Percentiles rank a stretch among this genome's conserved stretches.
Evolutionary conservation across 2,888 invertebrate genomes (phyloP).

Genomic region (Drosophila mayaguana): DNA sequence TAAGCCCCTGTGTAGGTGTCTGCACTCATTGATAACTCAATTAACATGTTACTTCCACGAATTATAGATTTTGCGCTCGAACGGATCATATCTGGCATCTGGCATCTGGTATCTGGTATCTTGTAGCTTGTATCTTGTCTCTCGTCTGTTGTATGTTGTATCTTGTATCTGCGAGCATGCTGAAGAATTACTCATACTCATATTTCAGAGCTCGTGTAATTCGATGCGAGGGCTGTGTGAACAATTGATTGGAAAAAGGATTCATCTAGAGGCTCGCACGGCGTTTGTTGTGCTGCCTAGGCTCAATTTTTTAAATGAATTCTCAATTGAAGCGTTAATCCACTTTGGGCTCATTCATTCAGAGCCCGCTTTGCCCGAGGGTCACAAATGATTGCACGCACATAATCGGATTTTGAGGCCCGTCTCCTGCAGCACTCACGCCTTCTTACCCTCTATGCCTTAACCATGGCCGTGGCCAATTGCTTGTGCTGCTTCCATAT

Average conservation of each 20-base stretch:
- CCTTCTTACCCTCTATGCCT: not conserved
- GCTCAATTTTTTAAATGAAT: constrained; percentile 66
- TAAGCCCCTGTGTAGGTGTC: constrained; percentile 52
- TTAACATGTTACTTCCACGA: constrained; percentile 76
- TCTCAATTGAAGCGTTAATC: constrained; percentile 80
- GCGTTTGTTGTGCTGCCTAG: constrained; percentile 34
- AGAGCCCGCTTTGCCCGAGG: constrained; percentile 39
- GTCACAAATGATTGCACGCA: constrained; percentile 66
- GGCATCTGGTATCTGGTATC: constrained; percentile 40
- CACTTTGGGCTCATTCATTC: constrained; percentile 61
- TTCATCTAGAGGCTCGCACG: constrained; percentile 30
- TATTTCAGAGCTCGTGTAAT: constrained; percentile 69
- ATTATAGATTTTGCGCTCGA: constrained; percentile 71
- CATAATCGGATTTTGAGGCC: constrained; percentile 70
- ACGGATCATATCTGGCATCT: constrained; percentile 55
- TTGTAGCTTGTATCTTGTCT: constrained; percentile 36
- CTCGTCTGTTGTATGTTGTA: not conserved
- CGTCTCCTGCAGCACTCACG: constrained; percentile 18
- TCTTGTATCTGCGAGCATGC: constrained; percentile 26
- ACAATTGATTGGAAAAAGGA: constrained; percentile 78
- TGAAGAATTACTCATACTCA: constrained; percentile 74
- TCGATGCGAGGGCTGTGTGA: constrained; percentile 55
- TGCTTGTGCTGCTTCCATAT: constrained; percentile 66
- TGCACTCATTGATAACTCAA: constrained; percentile 68
- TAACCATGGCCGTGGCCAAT: constrained; percentile 47